Conservation (phyloP, 2,113 vertebrate species). For the Meriones unguiculatus region DNA sequence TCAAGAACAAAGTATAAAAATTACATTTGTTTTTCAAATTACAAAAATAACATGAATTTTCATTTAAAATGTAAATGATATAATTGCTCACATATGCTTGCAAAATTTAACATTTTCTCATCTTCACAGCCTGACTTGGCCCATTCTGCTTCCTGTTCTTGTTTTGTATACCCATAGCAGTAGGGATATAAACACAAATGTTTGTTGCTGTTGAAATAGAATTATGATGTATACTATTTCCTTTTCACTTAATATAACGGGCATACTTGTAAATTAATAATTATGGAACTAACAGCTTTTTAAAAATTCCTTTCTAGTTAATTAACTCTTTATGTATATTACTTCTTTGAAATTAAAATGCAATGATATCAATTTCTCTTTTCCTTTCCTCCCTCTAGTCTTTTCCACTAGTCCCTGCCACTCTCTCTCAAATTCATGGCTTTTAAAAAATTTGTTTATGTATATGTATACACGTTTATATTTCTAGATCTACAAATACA, state of each 20-base stretch:
- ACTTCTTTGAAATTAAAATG: background rate
- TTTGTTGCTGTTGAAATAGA: conserved; percentile 32
- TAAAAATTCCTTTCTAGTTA: background rate
- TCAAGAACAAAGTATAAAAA: background rate
- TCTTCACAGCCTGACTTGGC: background rate
- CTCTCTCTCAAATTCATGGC: background rate
- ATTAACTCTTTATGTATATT: background rate
- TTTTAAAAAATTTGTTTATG: background rate
- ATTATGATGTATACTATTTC: background rate
- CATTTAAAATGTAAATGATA: background rate
- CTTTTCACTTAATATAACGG: background rate
- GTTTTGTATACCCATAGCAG: background rate
- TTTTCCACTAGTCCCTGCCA: too few relatives aligned
- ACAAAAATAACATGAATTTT: background rate
- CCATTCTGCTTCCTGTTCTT: background rate
- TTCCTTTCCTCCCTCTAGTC: background rate
- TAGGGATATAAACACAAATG: background rate
- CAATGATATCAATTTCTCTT: background rate
- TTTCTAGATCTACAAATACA: background rate
- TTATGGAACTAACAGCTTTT: background rate
- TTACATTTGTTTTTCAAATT: conserved; percentile 19
- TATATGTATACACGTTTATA: background rate
- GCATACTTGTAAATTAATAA: conserved; percentile 9
- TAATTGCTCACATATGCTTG: background rate
- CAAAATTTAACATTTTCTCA: background rate